These are phyloP conservation scores for Piprites chloris DNA, from an alignment of 2,113 vertebrate species.

Conservation along the genomic window DNA sequence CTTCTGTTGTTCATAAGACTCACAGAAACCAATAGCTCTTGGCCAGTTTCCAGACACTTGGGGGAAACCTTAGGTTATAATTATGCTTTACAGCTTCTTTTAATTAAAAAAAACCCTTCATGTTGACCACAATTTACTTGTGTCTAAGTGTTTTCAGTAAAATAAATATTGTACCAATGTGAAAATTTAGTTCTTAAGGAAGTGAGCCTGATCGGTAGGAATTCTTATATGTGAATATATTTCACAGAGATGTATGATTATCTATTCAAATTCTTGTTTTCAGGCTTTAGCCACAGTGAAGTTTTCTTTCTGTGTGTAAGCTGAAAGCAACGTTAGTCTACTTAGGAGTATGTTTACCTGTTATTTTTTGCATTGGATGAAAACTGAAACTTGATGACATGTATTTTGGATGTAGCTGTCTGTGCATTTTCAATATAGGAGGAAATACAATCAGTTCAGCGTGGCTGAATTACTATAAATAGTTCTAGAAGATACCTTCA, in stretches of 20 bases:
- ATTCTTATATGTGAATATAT: background rate
- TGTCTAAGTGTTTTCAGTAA: background rate
- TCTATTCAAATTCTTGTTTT: background rate
- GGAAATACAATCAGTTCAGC: constrained; percentile 55
- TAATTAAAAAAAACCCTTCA: background rate
- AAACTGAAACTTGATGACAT: background rate
- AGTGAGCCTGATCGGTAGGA: background rate
- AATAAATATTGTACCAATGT: background rate
- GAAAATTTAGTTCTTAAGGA: background rate
- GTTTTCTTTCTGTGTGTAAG: background rate
- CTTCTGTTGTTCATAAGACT: background rate
- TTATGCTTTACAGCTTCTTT: background rate
- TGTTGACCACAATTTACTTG: background rate
- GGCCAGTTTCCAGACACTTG: background rate
- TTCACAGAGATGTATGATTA: background rate
- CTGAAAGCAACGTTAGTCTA: background rate
- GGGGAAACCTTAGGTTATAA: background rate
- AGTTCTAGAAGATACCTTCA: constrained; percentile 44
- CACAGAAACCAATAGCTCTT: background rate
- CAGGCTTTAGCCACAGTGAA: background rate
- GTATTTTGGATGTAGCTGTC: constrained; percentile 18
- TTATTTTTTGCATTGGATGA: background rate
- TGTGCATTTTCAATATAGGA: constrained; percentile 7
- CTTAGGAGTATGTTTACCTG: background rate
- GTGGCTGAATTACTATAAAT: constrained; percentile 38